A percentile compares a stretch with the other conserved stretches of the same genome.
Evolutionary conservation across 2,888 invertebrate genomes (phyloP).

Genomic region (Spatulosminthurus flaviceps): DNA sequence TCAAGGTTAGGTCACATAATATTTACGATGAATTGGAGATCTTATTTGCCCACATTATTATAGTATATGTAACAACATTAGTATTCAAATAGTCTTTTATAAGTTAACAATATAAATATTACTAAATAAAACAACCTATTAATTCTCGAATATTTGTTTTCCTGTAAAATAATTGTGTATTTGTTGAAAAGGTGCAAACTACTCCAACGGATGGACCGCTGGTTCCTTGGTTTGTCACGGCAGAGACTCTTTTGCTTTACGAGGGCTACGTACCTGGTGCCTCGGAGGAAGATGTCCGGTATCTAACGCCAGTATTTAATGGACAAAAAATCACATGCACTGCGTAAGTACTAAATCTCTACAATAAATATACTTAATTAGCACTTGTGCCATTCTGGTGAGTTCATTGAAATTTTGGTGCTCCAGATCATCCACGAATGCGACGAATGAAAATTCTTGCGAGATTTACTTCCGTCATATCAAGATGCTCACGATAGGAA

Average conservation of each 20-base stretch:
- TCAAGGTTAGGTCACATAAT: slow-evolving; percentile 27
- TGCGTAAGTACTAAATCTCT: neutral
- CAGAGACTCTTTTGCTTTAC: slow-evolving; percentile 48
- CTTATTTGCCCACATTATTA: too few relatives aligned
- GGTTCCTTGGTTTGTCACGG: slow-evolving; percentile 54
- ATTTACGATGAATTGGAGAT: too few relatives aligned
- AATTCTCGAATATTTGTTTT: too few relatives aligned
- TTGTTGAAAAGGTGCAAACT: slow-evolving; percentile 39
- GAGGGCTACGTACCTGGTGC: slow-evolving; percentile 52
- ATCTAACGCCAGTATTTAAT: slow-evolving; percentile 48
- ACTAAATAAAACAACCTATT: too few relatives aligned
- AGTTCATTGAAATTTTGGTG: too few relatives aligned
- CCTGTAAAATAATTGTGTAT: neutral
- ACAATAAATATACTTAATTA: too few relatives aligned
- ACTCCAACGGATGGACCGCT: slow-evolving; percentile 52
- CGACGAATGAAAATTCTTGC: slow-evolving; percentile 31
- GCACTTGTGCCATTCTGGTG: too few relatives aligned
- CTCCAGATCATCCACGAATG: neutral
- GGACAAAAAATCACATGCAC: slow-evolving; percentile 52
- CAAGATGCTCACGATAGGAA: slow-evolving; percentile 42
- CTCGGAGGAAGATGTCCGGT: slow-evolving; percentile 23
- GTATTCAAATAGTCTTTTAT: too few relatives aligned
- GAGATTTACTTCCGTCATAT: slow-evolving; percentile 56
- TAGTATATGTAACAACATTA: too few relatives aligned
- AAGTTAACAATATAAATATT: too few relatives aligned